Percentiles rank a stretch among this genome's conserved stretches.
These are phyloP conservation scores for Andrena dorsata DNA, from an alignment of 2,888 invertebrate species.

Conservation along the genomic window DNA sequence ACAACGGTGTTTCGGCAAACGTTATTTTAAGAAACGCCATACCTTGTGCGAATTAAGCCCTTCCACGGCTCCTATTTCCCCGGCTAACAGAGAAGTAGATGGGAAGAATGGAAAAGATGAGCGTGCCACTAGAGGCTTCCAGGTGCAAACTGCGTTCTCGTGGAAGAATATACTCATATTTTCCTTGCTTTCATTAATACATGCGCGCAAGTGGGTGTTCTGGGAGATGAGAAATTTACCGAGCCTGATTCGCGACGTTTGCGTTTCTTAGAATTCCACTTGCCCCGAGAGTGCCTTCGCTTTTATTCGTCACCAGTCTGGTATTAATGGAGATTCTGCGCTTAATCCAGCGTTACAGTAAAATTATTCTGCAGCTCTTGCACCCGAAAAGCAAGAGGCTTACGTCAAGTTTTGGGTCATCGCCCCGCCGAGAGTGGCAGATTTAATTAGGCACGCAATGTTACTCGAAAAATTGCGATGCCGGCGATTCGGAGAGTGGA, in stretches of 20 bases:
- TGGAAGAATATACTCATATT: neutral
- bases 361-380: constrained; percentile 50
- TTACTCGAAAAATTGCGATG: constrained; percentile 68
- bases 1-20: neutral
- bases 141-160: neutral
- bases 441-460: constrained; percentile 70
- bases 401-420: constrained; percentile 40
- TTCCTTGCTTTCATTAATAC: neutral
- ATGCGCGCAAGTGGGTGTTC: too few species aligned
- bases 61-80: neutral
- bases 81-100: neutral
- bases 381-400: constrained; percentile 55
- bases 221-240: too few species aligned
- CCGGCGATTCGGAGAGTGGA: constrained; percentile 34
- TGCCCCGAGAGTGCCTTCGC: neutral
- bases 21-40: neutral
- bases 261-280: too few species aligned
- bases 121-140: neutral
- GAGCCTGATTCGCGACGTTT: too few species aligned
- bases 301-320: neutral
- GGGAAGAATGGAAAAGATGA: neutral
- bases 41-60: neutral
- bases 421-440: constrained; percentile 54
- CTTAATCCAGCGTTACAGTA: neutral
- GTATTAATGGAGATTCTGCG: neutral